Evolutionary conservation across 2,888 invertebrate species (phyloP).

Genomic region (Hirtodrosophila alboralis): DNA sequence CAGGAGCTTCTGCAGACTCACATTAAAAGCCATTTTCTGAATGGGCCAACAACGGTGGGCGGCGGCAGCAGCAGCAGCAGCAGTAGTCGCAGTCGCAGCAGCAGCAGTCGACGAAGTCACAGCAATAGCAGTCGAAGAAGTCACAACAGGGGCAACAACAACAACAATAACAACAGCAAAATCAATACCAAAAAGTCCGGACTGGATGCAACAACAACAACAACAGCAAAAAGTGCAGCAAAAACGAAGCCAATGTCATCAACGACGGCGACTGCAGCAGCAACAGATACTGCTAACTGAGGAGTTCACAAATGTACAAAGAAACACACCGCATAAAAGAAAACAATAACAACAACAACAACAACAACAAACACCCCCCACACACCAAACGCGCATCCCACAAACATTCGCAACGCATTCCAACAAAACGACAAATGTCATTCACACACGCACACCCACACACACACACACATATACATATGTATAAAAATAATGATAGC

Average conservation of each 20-base stretch:
- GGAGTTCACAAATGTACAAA: too few relatives aligned
- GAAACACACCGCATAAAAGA: too few relatives aligned
- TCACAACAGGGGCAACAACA: conserved; percentile 2
- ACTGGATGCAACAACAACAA: conserved; percentile 14
- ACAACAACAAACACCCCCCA: conserved; percentile 3
- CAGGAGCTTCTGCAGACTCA: conserved; percentile 83
- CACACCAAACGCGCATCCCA: too few relatives aligned
- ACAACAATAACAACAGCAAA: conserved; percentile 24
- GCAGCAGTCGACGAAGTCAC: neutral
- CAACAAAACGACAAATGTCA: conserved; percentile 18
- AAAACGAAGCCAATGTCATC: conserved; percentile 12
- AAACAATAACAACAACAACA: conserved; percentile 3
- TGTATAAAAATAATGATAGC: too few relatives aligned
- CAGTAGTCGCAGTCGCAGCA: conserved; percentile 5
- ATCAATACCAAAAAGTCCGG: conserved; percentile 40
- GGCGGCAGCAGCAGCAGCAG: conserved; percentile 5
- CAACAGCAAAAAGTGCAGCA: conserved; percentile 11
- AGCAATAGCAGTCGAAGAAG: conserved; percentile 2
- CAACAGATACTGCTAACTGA: conserved; percentile 14
- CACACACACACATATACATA: conserved; percentile 9
- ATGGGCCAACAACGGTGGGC: conserved; percentile 73
- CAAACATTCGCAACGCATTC: conserved; percentile 35
- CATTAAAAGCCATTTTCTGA: conserved; percentile 84
- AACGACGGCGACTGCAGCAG: neutral
- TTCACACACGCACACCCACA: neutral